A percentile compares a stretch with the other conserved stretches of the same genome.
phyloP scores from a whole-genome alignment of 2,113 vertebrate genomes.

The Oncorhynchus nerka region DNA sequence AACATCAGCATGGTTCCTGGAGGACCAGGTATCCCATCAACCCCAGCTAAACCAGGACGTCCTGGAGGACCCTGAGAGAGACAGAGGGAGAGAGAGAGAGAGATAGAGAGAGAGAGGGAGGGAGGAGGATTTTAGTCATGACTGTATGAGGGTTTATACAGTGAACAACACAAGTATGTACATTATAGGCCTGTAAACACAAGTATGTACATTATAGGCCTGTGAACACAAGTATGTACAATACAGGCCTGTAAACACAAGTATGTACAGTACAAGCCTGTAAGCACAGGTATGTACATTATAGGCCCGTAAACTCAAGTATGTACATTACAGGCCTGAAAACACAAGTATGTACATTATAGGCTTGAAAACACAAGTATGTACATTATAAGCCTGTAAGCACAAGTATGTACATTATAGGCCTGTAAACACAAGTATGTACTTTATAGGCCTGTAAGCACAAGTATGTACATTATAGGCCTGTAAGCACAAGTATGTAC shows the following conservation, averaged over 20 bases:
- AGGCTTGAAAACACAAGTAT: neutral
- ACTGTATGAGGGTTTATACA: slow-evolving; percentile 11
- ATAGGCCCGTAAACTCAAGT: neutral
- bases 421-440: neutral
- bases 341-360: neutral
- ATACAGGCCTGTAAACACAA: neutral
- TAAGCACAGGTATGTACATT: neutral
- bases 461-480: too few species aligned
- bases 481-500: neutral
- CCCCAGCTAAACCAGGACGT: slow-evolving; percentile 81
- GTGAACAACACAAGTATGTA: neutral
- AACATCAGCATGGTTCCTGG: slow-evolving; percentile 88
- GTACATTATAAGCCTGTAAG: neutral
- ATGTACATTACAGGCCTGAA: neutral
- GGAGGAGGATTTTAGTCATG: neutral
- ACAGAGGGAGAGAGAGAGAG: neutral
- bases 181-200: too few species aligned
- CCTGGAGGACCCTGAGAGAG: slow-evolving; percentile 80
- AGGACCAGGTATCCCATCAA: slow-evolving; percentile 82
- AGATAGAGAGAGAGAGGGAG: neutral
- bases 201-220: neutral
- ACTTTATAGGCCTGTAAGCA: neutral
- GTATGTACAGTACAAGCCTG: neutral
- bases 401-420: neutral
- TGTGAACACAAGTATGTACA: neutral